These are phyloP conservation scores for Acanthosepion pharaonis DNA, from an alignment of 2,888 invertebrate genomes.

Conservation along the genomic window DNA sequence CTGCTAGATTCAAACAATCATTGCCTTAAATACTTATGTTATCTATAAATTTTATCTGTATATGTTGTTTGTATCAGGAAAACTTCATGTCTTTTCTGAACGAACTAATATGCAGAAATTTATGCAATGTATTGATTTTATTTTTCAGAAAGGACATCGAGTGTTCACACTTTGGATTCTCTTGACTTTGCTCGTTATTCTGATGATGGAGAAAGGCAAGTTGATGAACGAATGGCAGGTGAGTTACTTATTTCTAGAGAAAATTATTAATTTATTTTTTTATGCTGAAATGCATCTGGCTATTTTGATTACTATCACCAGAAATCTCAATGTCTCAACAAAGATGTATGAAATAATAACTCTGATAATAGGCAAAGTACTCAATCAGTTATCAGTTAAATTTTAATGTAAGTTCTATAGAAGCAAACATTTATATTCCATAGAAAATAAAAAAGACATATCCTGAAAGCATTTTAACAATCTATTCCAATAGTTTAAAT, in stretches of 20 bases:
- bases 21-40: no score
- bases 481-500: no score
- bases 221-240: constrained; percentile 84
- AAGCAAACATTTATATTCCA: no score
- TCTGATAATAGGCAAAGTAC: background rate
- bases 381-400: no score
- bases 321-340: background rate
- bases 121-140: background rate
- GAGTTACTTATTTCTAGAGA: constrained; percentile 41
- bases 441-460: no score
- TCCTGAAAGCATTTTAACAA: no score
- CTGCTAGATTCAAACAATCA: no score
- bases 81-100: no score
- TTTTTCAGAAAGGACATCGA: constrained; percentile 79
- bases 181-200: constrained; percentile 89
- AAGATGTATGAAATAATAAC: background rate
- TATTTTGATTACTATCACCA: background rate
- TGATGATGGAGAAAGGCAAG: constrained; percentile 86
- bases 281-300: no score
- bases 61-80: no score
- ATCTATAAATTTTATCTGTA: no score
- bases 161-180: constrained; percentile 90
- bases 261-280: background rate
- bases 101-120: background rate
- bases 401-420: no score